phyloP scores from a whole-genome alignment of 1,140 invertebrate genomes.

The Chymomyza costata region DNA sequence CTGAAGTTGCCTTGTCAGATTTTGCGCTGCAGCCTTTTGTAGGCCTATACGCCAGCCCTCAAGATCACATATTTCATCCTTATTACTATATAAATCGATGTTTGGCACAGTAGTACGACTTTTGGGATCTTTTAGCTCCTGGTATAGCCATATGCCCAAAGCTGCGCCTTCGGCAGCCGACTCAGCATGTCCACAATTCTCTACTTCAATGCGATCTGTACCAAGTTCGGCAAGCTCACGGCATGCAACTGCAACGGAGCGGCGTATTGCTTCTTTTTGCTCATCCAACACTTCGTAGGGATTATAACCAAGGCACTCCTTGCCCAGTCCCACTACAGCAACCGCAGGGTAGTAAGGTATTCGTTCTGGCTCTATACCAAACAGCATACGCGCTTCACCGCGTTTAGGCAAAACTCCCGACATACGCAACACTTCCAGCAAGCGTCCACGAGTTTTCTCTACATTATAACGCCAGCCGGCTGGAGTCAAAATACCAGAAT shows the following conservation, averaged over 20 bases:
- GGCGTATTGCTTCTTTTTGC: slow-evolving; percentile 82
- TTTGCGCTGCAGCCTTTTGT: slow-evolving; percentile 88
- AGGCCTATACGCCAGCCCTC: slow-evolving; percentile 83
- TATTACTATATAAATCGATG: slow-evolving; percentile 72
- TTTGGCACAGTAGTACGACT: slow-evolving; percentile 42
- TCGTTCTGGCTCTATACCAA: slow-evolving; percentile 76
- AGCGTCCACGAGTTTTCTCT: slow-evolving; percentile 60
- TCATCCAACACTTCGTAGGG: slow-evolving; percentile 81
- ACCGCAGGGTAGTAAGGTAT: slow-evolving; percentile 78
- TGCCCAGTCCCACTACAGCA: slow-evolving; percentile 84
- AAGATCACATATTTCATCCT: slow-evolving; percentile 76
- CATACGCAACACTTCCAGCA: slow-evolving; percentile 66
- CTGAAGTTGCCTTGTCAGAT: slow-evolving; percentile 85
- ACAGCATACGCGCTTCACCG: slow-evolving; percentile 60
- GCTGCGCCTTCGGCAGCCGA: slow-evolving; percentile 85
- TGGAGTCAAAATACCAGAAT: slow-evolving; percentile 61
- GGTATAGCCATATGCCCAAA: slow-evolving; percentile 76
- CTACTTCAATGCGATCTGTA: slow-evolving; percentile 81
- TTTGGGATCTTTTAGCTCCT: slow-evolving; percentile 68
- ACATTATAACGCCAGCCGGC: slow-evolving; percentile 66
- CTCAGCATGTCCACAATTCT: slow-evolving; percentile 84
- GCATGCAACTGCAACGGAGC: slow-evolving; percentile 82
- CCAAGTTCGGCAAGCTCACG: slow-evolving; percentile 70
- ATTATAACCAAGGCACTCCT: slow-evolving; percentile 78
- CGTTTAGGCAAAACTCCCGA: slow-evolving; percentile 69